Conservation (phyloP, 2,797 vertebrate genomes). For the Pangasius sanitwongsei region DNA sequence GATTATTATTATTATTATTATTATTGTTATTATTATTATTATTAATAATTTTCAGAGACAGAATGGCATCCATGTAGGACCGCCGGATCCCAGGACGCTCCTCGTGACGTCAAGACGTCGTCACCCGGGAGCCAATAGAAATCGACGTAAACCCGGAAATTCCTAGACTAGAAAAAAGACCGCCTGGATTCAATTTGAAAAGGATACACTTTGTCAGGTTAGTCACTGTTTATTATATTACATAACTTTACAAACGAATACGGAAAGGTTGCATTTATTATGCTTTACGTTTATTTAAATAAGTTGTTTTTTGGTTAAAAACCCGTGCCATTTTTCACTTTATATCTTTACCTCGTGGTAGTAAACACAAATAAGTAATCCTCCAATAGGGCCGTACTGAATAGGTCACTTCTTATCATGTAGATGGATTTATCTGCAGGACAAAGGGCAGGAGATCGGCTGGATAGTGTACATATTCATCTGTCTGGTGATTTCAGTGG, state of each 20-base stretch:
- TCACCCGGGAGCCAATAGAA: slow-evolving; percentile 64
- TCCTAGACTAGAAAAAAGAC: slow-evolving; percentile 63
- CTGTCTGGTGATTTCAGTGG: neutral
- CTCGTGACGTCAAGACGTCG: slow-evolving; percentile 32
- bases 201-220: slow-evolving; percentile 56
- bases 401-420: no score
- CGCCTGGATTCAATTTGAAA: slow-evolving; percentile 68
- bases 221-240: slow-evolving; percentile 27
- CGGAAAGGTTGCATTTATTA: neutral
- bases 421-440: neutral
- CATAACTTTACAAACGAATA: neutral
- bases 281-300: neutral
- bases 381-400: neutral
- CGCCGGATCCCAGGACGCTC: neutral
- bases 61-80: neutral
- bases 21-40: slow-evolving; percentile 4
- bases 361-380: neutral
- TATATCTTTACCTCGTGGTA: neutral
- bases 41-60: neutral
- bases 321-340: neutral
- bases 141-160: slow-evolving; percentile 63
- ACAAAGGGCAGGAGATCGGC: neutral
- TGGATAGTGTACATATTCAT: neutral
- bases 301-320: neutral
- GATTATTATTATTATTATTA: neutral